Conservation (phyloP, 2,888 invertebrate species). For the Eupithecia subfuscata region DNA sequence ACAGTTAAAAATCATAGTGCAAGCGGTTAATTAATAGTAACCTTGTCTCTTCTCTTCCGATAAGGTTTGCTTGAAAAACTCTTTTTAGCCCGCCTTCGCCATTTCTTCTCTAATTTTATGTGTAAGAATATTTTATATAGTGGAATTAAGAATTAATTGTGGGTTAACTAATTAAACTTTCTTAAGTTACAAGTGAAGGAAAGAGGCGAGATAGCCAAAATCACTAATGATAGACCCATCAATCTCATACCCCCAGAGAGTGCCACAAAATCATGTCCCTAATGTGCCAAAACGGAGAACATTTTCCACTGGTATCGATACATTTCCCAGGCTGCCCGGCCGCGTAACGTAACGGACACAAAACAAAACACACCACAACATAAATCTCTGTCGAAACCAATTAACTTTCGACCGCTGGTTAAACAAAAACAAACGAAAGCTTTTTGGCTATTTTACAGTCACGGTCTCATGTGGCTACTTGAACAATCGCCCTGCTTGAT, state of each 20-base stretch:
- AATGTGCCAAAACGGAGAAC: conserved; percentile 16
- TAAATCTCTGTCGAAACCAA: conserved; percentile 69
- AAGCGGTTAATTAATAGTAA: too few species aligned
- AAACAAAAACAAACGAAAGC: conserved; percentile 37
- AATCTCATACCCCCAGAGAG: neutral
- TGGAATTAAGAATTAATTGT: too few species aligned
- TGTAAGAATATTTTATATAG: too few species aligned
- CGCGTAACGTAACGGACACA: conserved; percentile 45
- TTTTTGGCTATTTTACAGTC: conserved; percentile 16
- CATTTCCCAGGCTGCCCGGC: conserved; percentile 28
- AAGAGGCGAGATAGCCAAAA: neutral
- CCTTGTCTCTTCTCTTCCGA: too few species aligned
- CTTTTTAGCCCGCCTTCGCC: too few species aligned
- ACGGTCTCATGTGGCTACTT: neutral
- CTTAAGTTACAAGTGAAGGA: neutral
- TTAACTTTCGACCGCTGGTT: conserved; percentile 55
- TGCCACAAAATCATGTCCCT: conserved; percentile 2
- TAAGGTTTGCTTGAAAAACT: too few species aligned
- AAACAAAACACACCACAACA: conserved; percentile 55
- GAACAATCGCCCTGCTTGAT: neutral
- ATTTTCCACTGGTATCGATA: conserved; percentile 24
- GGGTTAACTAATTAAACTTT: too few species aligned
- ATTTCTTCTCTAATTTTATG: too few species aligned
- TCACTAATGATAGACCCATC: neutral
- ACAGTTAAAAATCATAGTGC: too few species aligned